Evolutionary conservation across 2,888 invertebrate species (phyloP).

Genomic region (Epinotia bilunana): DNA sequence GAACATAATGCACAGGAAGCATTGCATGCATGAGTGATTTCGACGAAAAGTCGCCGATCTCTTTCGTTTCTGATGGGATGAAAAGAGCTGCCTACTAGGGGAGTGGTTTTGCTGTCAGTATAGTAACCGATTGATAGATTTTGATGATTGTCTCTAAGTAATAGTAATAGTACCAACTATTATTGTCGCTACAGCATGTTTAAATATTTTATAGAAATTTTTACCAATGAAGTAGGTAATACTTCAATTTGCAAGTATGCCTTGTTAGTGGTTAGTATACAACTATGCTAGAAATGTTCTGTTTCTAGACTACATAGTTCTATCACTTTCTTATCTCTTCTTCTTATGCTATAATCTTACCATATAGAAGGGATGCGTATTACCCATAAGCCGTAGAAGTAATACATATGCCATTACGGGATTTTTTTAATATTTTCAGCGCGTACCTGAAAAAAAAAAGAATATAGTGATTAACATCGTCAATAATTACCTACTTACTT

Average conservation of each 20-base stretch:
- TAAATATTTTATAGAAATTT: no score
- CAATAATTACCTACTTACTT: no score
- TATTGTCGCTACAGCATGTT: no score
- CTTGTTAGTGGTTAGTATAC: no score
- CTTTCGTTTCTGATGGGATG: not conserved
- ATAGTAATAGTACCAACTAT: no score
- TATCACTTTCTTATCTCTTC: no score
- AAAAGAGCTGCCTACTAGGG: constrained; percentile 10
- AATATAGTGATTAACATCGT: not conserved
- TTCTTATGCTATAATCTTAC: no score
- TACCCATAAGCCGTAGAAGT: not conserved
- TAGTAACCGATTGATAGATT: not conserved
- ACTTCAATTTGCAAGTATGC: no score
- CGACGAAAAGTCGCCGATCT: constrained; percentile 13
- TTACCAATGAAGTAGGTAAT: no score
- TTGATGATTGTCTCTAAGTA: not conserved
- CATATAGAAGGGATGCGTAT: not conserved
- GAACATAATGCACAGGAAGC: constrained; percentile 35
- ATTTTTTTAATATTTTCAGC: not conserved
- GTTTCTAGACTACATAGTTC: no score
- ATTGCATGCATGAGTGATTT: constrained; percentile 31
- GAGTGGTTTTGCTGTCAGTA: constrained; percentile 10
- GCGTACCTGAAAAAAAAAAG: constrained; percentile 36
- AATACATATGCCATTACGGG: not conserved
- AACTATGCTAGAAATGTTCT: no score